A percentile compares a stretch with the other conserved stretches of the same genome.
Evolutionary conservation across 2,888 invertebrate species (phyloP).

Genomic region (Sesia bembeciformis): DNA sequence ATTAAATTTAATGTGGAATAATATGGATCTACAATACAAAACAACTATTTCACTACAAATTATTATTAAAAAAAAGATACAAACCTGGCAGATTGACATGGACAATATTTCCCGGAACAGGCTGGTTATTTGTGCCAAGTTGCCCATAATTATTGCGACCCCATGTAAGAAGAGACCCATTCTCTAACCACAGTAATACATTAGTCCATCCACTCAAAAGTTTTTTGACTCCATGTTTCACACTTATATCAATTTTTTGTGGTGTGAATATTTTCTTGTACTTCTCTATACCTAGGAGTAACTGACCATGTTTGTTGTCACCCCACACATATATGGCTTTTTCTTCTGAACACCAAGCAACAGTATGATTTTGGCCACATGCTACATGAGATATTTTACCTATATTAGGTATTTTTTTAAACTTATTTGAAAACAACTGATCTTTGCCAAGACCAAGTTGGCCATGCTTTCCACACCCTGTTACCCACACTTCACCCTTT

Average conservation of each 20-base stretch:
- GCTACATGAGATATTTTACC: constrained; percentile 76
- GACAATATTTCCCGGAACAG: constrained; percentile 36
- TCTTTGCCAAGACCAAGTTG: constrained; percentile 76
- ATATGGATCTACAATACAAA: no score
- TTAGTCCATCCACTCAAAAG: constrained; percentile 88
- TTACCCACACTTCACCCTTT: constrained; percentile 75
- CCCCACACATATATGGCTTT: constrained; percentile 85
- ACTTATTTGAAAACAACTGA: constrained; percentile 43
- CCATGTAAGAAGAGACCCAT: constrained; percentile 81
- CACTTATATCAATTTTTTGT: constrained; percentile 70
- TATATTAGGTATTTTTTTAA: constrained; percentile 70
- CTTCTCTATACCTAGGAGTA: constrained; percentile 74
- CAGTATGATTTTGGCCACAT: constrained; percentile 88
- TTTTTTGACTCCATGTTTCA: constrained; percentile 69
- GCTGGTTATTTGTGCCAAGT: constrained; percentile 63
- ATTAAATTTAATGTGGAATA: no score
- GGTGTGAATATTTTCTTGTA: constrained; percentile 66
- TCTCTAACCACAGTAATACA: constrained; percentile 76
- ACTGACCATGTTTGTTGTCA: constrained; percentile 88
- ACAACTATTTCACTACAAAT: no score
- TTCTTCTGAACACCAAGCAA: constrained; percentile 69
- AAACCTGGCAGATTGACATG: constrained; percentile 51
- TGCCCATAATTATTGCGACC: constrained; percentile 89
- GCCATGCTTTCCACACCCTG: constrained; percentile 80
- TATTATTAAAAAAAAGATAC: constrained; percentile 6